A percentile compares a stretch with the other conserved stretches of the same genome.
phyloP scores from a whole-genome alignment of 2,113 vertebrate species.

The Chloroceryle aenea region DNA sequence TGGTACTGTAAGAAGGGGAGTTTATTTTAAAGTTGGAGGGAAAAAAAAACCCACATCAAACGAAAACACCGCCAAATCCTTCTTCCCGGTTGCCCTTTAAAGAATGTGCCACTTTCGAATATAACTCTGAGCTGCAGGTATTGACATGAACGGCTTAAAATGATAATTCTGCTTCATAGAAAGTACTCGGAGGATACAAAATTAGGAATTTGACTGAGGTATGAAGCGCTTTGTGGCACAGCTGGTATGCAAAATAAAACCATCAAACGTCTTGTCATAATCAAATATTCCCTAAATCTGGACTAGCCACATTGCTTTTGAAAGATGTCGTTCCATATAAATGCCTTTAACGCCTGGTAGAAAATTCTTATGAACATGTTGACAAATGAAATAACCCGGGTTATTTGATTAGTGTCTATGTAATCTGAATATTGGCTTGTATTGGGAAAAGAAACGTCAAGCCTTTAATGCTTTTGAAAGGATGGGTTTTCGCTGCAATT shows the following conservation, averaged over 20 bases:
- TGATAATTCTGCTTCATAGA: not conserved
- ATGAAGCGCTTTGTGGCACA: slow-evolving; percentile 35
- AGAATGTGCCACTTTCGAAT: not conserved
- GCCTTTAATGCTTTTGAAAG: slow-evolving; percentile 35
- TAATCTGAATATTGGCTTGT: slow-evolving; percentile 47
- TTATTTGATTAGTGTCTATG: slow-evolving; percentile 67
- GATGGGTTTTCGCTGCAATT: slow-evolving; percentile 13
- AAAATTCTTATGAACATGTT: slow-evolving; percentile 73
- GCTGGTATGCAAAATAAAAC: slow-evolving; percentile 59
- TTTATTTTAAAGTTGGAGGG: not conserved
- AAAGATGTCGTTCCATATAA: slow-evolving; percentile 77
- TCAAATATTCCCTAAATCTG: slow-evolving; percentile 45
- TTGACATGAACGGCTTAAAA: not conserved
- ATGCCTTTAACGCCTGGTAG: slow-evolving; percentile 73
- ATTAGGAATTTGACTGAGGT: not conserved
- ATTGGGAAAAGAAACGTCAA: slow-evolving; percentile 32
- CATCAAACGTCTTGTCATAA: slow-evolving; percentile 69
- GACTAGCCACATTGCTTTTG: slow-evolving; percentile 67
- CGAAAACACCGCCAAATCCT: not conserved
- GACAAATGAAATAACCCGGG: slow-evolving; percentile 68
- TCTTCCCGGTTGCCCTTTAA: not conserved
- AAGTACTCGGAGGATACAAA: not conserved
- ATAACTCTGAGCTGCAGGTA: not conserved
- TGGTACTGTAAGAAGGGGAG: not conserved
- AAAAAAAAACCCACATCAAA: not conserved